phyloP scores from a whole-genome alignment of 2,888 invertebrate genomes.

The Syrista parreyssii region DNA sequence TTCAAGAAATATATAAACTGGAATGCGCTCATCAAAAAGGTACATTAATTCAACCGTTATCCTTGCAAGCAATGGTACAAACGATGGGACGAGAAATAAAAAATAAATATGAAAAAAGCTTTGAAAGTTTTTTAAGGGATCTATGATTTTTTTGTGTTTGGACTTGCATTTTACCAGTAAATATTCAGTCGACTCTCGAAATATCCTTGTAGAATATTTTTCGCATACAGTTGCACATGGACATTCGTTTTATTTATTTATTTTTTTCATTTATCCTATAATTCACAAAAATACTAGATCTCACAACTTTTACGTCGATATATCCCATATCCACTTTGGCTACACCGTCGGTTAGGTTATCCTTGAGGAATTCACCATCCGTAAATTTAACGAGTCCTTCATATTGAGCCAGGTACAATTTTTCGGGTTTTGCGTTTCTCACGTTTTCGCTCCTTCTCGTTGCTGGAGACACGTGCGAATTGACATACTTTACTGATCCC shows the following conservation, averaged over 20 bases:
- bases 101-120: neutral
- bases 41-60: neutral
- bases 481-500: neutral
- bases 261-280: neutral
- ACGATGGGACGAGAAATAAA: neutral
- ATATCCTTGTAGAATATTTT: neutral
- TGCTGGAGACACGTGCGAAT: neutral
- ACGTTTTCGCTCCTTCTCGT: neutral
- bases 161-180: neutral
- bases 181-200: neutral
- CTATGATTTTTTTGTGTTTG: neutral
- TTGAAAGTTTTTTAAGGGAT: neutral
- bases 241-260: neutral
- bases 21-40: no score
- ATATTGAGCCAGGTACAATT: neutral
- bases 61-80: neutral
- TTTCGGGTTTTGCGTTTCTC: neutral
- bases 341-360: neutral
- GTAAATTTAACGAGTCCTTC: neutral
- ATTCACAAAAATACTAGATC: neutral
- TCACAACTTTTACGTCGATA: neutral
- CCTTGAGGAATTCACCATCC: neutral
- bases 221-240: neutral
- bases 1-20: no score
- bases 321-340: neutral